Base-by-base conservation (phyloP, 2,113 vertebrate genomes). In the Pteropus alecto region DNA sequence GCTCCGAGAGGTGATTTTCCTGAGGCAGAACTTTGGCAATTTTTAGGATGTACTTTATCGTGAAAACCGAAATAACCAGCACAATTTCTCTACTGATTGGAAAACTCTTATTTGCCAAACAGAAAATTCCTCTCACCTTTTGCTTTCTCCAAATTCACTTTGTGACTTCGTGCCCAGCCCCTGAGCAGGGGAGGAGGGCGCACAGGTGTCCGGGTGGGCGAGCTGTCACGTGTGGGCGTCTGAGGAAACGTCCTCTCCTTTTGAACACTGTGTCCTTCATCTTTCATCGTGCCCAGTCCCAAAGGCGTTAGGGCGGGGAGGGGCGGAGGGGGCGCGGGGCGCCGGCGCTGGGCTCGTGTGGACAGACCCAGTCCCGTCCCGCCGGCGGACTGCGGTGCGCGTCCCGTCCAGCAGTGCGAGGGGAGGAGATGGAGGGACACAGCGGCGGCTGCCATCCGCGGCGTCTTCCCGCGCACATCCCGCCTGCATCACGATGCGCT, bases 291-390 rank as follows among this genome's bases (percentile, higher is more conserved):
- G 30, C 30, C 1, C 1, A 41, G 12, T 43, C 74, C 33, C 3
- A 7, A 43, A 10, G 30, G 41, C 4, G 5, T 28, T 1, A 3
- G 3, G 38, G 43, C 0, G 0, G 19, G 4, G 87, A n/a, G 51
- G 5, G 65, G 13, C n/a, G 15, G 86, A 61, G 71, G 26, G 15
- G 6, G 2, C 48, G 43, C 0, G 22, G 6, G 60, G 67, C 38
- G 26, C 48, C 0, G 63, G 33, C 14, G 68, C 26, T 38, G 6
- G 1, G 0, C 0, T 3, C 14, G 48, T 7, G 46, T 2, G 41
- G 61, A 33, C 63, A 46, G 56, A 38, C 5, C 12, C n/a, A 28
- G 33, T 3, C 56, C 56, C 19, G 18, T 22, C 56, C 58, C 94
- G 93, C 82, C 87, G 85, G 96, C 87, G 48, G 79, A 81, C 94